Conservation (phyloP, 2,888 invertebrate species). For the Platycheirus albimanus region DNA sequence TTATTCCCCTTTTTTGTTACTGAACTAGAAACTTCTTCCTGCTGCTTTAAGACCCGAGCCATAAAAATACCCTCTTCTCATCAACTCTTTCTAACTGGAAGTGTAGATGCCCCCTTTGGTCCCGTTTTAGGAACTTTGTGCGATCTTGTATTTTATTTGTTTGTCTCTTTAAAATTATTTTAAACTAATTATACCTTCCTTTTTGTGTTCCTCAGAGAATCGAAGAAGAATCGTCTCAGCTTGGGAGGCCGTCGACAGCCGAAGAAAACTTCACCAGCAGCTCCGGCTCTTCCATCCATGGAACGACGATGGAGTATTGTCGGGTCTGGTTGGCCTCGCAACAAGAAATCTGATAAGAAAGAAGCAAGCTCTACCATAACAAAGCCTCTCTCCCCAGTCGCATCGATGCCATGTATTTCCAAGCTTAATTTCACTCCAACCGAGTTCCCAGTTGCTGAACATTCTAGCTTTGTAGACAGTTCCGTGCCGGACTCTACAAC, state of each 20-base stretch:
- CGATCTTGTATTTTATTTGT: too few relatives aligned
- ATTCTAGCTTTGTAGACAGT: constrained; percentile 45
- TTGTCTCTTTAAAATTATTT: too few relatives aligned
- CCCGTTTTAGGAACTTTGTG: too few relatives aligned
- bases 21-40: too few relatives aligned
- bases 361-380: constrained; percentile 71
- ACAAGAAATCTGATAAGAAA: constrained; percentile 60
- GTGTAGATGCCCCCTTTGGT: too few relatives aligned
- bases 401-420: constrained; percentile 81
- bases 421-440: constrained; percentile 55
- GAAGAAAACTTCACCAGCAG: constrained; percentile 75
- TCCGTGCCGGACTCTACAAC: constrained; percentile 58
- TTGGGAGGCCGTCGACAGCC: constrained; percentile 74
- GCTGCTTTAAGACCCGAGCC: too few relatives aligned
- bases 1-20: too few relatives aligned
- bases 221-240: constrained; percentile 77
- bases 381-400: constrained; percentile 83
- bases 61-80: too few relatives aligned
- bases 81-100: too few relatives aligned
- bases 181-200: too few relatives aligned
- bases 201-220: constrained; percentile 74
- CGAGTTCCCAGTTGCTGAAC: constrained; percentile 34
- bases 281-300: constrained; percentile 77
- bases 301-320: constrained; percentile 85
- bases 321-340: constrained; percentile 77